Conservation (phyloP, 2,113 vertebrate genomes). For the Hirundichthys speculiger region DNA sequence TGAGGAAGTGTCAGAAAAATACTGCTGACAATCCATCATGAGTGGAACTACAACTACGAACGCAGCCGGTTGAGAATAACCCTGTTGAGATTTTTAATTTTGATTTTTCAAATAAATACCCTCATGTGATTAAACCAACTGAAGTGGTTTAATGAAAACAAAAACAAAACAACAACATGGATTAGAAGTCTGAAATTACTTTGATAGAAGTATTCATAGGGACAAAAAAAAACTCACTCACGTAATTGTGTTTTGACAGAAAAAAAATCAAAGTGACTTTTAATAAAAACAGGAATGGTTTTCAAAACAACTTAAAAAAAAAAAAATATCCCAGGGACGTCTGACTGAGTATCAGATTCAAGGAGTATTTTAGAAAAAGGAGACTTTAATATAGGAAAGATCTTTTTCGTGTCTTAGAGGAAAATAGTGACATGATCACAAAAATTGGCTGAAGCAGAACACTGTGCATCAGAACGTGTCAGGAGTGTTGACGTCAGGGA, state of each 20-base stretch:
- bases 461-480: constrained; percentile 22
- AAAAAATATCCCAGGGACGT: neutral
- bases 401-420: constrained; percentile 21
- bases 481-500: constrained; percentile 30
- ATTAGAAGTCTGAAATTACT: neutral
- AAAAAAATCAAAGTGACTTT: neutral
- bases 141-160: neutral
- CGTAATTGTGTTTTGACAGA: neutral
- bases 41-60: neutral
- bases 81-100: neutral
- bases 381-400: constrained; percentile 16
- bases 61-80: too few species aligned
- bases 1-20: neutral
- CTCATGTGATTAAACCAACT: neutral
- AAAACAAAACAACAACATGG: neutral
- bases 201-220: neutral
- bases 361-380: constrained; percentile 9
- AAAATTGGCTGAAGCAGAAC: constrained; percentile 49
- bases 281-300: too few species aligned
- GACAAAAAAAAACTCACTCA: too few species aligned
- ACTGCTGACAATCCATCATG: neutral
- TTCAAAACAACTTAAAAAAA: too few species aligned
- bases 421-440: constrained; percentile 61
- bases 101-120: neutral
- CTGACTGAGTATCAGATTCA: constrained; percentile 30